These are phyloP conservation scores for Hyles vespertilio DNA, from an alignment of 1,140 invertebrate genomes.

Conservation along the genomic window DNA sequence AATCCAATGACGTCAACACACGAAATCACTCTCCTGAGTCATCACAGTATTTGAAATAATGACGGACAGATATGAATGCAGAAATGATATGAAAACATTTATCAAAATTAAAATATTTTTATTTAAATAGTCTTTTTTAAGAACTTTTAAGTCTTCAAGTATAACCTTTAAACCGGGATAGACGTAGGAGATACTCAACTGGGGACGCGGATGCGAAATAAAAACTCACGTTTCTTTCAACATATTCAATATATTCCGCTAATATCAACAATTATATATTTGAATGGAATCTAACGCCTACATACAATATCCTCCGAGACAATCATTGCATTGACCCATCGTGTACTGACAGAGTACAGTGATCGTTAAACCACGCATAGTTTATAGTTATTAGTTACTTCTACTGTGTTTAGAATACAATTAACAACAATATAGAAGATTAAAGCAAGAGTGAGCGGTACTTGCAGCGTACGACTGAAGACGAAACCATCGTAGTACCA, in stretches of 20 bases:
- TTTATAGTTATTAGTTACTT: conserved; percentile 61
- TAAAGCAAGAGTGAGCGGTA: conserved; percentile 62
- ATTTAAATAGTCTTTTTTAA: no score
- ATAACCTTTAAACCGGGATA: no score
- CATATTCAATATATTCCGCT: conserved; percentile 71
- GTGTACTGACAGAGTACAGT: conserved; percentile 63
- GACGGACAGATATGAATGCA: conserved; percentile 33
- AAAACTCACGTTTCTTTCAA: conserved; percentile 65
- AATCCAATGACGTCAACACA: conserved; percentile 6
- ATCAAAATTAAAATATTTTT: conserved; percentile 1
- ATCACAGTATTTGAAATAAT: conserved; percentile 67
- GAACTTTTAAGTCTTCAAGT: no score
- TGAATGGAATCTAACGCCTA: conserved; percentile 48
- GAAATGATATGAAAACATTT: conserved; percentile 38
- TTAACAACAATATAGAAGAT: conserved; percentile 55
- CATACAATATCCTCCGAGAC: conserved; percentile 56
- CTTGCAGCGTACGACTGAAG: background rate
- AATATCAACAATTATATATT: conserved; percentile 56
- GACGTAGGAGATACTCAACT: conserved; percentile 24
- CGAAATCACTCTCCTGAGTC: conserved; percentile 59
- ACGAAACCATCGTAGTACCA: background rate
- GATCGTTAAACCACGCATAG: conserved; percentile 43
- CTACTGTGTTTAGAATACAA: conserved; percentile 63
- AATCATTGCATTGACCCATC: conserved; percentile 74
- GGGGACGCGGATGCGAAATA: conserved; percentile 58